Base-by-base conservation (phyloP, 2,797 vertebrate species). In the Arremon aurantiirostris region DNA sequence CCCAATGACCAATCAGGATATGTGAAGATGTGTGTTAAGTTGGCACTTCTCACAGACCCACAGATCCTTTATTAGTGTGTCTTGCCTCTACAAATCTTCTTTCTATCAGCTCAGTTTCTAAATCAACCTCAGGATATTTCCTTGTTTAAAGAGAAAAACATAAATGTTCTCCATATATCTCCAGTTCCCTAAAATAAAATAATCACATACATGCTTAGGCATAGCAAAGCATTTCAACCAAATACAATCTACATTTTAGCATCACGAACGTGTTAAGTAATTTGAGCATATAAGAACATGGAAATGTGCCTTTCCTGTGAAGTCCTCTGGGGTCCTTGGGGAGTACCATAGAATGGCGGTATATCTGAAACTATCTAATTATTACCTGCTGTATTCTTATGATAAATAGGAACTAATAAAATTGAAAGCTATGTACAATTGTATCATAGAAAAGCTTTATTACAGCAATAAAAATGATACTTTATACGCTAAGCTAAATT, bases 1-100 rank as follows among this genome's bases (percentile, higher is more conserved):
- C 5, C 28, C 0, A 1, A 2, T 23, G 50, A 12, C 65, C 55
- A 44, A 9, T 21, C 35, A 64, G 39, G 0, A 0, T 15, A 27
- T 19, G 14, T 64, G 57, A 82, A 86, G 49, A 30, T 7, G 11
- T 35, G 11, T 59, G 46, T 35, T 63, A 86, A 69, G 14, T 3
- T 56, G 19, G 22, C 17, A 14, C 63, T 83, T 75, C 57, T 73
- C 46, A 69, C 26, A 75, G 47, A 61, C 20, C 6, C 63, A 35
- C 50, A 32, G 32, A 10, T 32, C 9, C 14, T 41, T 84, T 78
- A 41, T 35, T 64, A 35, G 22, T 28, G 15, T 63, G 12, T 32
- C 34, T 81, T 76, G 27, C 11, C 42, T 66, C 41, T 53, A 34
- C 86, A 79, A 66, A 27, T 35, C 39, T 75, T 89, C 39, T 41